Conservation (phyloP, 2,888 invertebrate genomes). For the Penaeus monodon region DNA sequence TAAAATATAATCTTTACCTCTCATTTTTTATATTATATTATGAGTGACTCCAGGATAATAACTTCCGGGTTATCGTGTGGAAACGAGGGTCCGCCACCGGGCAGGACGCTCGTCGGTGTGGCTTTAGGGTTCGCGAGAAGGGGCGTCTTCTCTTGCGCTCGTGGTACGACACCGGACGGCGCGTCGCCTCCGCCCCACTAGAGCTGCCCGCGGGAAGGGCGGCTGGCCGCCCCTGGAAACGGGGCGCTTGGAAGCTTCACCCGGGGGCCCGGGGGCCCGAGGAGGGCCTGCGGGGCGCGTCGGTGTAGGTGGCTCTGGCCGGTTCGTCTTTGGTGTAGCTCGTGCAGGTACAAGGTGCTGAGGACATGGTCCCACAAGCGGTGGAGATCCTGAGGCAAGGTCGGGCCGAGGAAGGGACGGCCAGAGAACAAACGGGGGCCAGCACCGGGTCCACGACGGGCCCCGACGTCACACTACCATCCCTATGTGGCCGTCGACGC, state of each 20-base stretch:
- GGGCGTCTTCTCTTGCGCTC: conserved; percentile 43
- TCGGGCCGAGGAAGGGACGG: conserved; percentile 64
- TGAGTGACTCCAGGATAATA: no score
- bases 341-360: conserved; percentile 87
- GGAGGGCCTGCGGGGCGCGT: conserved; percentile 24
- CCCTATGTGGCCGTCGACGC: conserved; percentile 30
- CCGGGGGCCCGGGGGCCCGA: conserved; percentile 30
- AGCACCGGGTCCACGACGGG: conserved; percentile 52
- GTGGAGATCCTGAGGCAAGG: conserved; percentile 70
- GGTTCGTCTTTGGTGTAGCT: conserved; percentile 78
- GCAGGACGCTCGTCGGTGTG: not conserved
- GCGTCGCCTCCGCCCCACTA: conserved; percentile 1
- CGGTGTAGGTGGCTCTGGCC: conserved; percentile 44
- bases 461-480: conserved; percentile 49
- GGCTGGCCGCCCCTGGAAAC: conserved; percentile 22
- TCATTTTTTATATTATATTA: no score
- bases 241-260: conserved; percentile 35
- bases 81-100: not conserved
- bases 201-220: not conserved
- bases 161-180: conserved; percentile 45
- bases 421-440: conserved; percentile 41
- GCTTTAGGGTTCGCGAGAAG: conserved; percentile 43
- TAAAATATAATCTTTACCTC: no score
- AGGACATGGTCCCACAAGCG: conserved; percentile 82
- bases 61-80: no score